Evolutionary conservation across 1,140 invertebrate genomes (phyloP), one percentile per base, ranked within the genome.

Genomic region (Apis florea): DNA sequence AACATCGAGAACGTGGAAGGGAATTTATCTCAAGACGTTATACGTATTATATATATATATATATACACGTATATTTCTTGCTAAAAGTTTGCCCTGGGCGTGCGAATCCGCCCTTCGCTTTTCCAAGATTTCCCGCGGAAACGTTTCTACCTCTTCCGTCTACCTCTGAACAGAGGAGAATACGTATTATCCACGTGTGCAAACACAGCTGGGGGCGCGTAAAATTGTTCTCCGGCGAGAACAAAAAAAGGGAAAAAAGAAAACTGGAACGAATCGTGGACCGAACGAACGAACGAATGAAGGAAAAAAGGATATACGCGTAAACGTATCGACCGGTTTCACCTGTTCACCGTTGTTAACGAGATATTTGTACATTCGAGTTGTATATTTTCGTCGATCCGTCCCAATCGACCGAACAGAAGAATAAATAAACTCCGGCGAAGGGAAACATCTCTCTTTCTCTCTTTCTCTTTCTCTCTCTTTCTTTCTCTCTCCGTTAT

Each of bases 21-120:
- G 79, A 85, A 85, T 85, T 83, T 85, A 85, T 58, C 67, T 70
- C 40, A 15, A 71, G 47, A 68, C 71, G 68, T 13, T 82, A 64
- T 61, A 86, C 53, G 31, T 40, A 40, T 40, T 40, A 40, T 40
- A 40, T 6, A 40, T 6, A 40, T 40, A 40, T 6, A 40, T 5
- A 40, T 40, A 6, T 40, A 40, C 26, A 31, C 31, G 31, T 40
- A 40, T 40, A 40, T 40, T 40, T 40, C 21, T 10, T 21, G 51
- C 4, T 2, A 59, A 15, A 66, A 24, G 69, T 75, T 70, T 75
- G 51, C 68, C 56, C 71, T 26, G 59, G 76, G 58, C 54, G 76
- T 61, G 68, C 21, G 31, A 82, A 63, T 63, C 56, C 73, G 61
- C 54, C 31, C 67, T 58, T 53, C 54, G 71, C 49, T 53, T 53